These are phyloP conservation scores for Rhynchonycteris naso DNA, from an alignment of 2,797 vertebrate genomes.

Conservation along the genomic window DNA sequence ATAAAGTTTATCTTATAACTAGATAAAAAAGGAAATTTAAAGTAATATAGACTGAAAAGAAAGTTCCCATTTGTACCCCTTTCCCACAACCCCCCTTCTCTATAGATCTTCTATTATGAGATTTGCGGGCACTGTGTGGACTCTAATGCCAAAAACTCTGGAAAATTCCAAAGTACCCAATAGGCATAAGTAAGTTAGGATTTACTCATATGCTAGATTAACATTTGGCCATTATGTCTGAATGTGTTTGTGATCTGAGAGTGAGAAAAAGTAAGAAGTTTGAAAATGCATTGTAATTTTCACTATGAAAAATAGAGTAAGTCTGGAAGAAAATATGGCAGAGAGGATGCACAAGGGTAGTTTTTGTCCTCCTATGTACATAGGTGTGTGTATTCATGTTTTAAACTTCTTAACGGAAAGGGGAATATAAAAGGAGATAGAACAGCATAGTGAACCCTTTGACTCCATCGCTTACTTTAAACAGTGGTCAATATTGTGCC, in stretches of 20 bases:
- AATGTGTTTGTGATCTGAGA: constrained; percentile 15
- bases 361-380: background rate
- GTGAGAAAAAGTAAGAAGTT: background rate
- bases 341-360: background rate
- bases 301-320: background rate
- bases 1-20: background rate
- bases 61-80: background rate
- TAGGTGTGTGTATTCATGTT: background rate
- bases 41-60: background rate
- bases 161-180: background rate
- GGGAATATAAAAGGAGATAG: background rate
- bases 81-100: background rate
- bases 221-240: background rate
- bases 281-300: background rate
- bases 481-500: background rate
- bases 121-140: background rate
- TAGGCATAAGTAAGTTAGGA: background rate
- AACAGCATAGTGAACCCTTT: background rate
- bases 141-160: background rate
- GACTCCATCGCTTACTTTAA: background rate
- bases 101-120: background rate
- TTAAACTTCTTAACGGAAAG: background rate
- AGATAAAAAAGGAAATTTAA: constrained; percentile 11
- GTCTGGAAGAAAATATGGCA: background rate
- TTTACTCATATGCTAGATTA: background rate